phyloP scores from a whole-genome alignment of 2,113 vertebrate species.

The Erythrocercus mccallii region DNA sequence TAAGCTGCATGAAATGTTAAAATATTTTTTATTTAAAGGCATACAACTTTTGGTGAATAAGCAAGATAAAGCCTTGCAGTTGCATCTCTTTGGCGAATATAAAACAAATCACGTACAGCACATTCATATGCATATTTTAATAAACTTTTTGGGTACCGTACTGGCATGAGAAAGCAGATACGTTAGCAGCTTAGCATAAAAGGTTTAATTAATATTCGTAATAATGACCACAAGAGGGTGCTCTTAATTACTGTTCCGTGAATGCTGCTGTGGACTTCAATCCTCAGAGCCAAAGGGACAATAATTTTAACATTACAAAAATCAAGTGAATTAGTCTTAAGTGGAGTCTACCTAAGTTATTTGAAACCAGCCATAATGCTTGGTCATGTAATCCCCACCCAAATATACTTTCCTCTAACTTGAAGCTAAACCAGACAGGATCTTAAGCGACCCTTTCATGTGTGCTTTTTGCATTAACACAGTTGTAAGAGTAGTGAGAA shows the following conservation, averaged over 20 bases:
- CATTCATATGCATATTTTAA: background rate
- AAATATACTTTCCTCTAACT: background rate
- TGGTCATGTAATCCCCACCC: background rate
- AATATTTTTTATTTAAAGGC: background rate
- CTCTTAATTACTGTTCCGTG: background rate
- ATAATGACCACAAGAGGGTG: slow-evolving; percentile 32
- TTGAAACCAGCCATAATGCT: background rate
- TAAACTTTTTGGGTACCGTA: background rate
- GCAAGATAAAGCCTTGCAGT: background rate
- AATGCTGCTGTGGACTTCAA: background rate
- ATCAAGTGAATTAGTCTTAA: background rate
- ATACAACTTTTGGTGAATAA: background rate
- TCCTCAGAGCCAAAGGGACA: too few relatives aligned
- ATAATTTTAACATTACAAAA: background rate
- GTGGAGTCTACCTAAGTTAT: background rate
- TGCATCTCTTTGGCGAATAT: accelerated
- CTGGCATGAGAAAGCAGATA: background rate
- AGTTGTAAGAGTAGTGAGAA: background rate
- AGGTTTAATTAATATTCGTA: background rate
- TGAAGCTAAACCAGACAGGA: background rate
- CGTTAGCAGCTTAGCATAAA: too few relatives aligned
- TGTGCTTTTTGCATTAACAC: background rate
- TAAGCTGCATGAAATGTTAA: background rate
- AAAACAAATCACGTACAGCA: background rate
- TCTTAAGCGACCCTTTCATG: background rate